A percentile compares a stretch with the other conserved stretches of the same genome.
Evolutionary conservation across 2,797 vertebrate genomes (phyloP).

Genomic region (Neopelma chrysocephalum): DNA sequence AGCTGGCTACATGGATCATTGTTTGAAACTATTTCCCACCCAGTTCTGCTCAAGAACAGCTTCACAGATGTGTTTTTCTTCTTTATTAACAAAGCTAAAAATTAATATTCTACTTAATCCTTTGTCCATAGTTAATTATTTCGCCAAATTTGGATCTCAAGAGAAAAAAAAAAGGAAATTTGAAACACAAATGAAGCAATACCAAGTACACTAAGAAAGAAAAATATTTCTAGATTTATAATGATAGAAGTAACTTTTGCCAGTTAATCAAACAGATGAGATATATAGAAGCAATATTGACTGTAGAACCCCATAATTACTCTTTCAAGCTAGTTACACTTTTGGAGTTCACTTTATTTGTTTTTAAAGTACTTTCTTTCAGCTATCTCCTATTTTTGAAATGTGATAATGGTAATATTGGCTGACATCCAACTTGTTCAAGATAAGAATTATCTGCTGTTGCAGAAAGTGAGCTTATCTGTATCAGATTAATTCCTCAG

Average conservation of each 20-base stretch:
- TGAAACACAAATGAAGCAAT: not conserved
- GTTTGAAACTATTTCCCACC: not conserved
- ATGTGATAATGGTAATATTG: conserved; percentile 31
- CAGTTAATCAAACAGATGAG: not conserved
- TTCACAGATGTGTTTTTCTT: not conserved
- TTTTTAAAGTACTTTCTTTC: conserved; percentile 38
- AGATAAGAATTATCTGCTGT: conserved; percentile 33
- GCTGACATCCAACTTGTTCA: conserved; percentile 12
- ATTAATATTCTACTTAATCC: not conserved
- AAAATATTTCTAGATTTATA: not conserved
- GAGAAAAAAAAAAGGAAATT: not conserved
- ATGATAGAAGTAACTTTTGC: not conserved
- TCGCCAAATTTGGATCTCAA: not conserved
- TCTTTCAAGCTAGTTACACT: not conserved
- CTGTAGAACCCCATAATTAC: not conserved
- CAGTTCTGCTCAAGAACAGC: not conserved
- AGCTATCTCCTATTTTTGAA: conserved; percentile 11
- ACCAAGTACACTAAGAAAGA: not conserved
- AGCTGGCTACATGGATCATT: not conserved
- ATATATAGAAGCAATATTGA: not conserved
- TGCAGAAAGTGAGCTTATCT: conserved; percentile 13
- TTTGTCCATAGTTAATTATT: not conserved
- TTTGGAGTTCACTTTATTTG: conserved; percentile 28
- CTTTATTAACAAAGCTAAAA: not conserved
- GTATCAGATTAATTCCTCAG: not conserved